Conservation (phyloP, 2,888 invertebrate genomes). For the Lithophane ornitopus region DNA sequence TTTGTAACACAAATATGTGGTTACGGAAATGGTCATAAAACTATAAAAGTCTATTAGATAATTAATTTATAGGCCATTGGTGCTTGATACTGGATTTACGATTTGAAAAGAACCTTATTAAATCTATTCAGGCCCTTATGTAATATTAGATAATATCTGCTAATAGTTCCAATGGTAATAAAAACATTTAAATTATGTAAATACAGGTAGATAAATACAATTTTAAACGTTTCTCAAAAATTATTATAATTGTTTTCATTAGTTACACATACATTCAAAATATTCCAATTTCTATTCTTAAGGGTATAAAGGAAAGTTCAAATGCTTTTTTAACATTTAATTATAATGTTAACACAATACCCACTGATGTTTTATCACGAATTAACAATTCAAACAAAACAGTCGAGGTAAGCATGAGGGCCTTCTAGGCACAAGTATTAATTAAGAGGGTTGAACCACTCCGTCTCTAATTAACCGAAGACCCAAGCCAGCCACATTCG, state of each 20-base stretch:
- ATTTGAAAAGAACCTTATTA: neutral
- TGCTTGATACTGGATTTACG: constrained; percentile 6
- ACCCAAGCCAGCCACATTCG: constrained; percentile 88
- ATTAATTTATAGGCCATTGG: constrained; percentile 41
- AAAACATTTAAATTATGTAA: neutral
- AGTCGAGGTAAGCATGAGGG: constrained; percentile 84
- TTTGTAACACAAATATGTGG: constrained; percentile 48
- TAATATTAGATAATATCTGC: neutral
- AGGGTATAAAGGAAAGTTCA: constrained; percentile 59
- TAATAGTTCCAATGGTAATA: neutral
- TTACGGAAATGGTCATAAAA: constrained; percentile 33
- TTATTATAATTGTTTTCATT: constrained; percentile 8
- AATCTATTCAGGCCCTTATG: neutral
- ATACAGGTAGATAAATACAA: neutral
- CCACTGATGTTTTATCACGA: constrained; percentile 83
- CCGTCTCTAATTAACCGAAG: constrained; percentile 90
- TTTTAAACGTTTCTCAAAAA: neutral
- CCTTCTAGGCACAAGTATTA: constrained; percentile 88
- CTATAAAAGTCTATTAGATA: constrained; percentile 43
- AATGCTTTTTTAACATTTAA: constrained; percentile 75
- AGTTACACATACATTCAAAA: constrained; percentile 14
- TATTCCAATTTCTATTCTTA: constrained; percentile 52
- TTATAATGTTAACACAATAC: constrained; percentile 82
- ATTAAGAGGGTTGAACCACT: constrained; percentile 90
- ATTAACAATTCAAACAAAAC: constrained; percentile 89